Conservation (phyloP, 2,113 vertebrate species). For the Athene noctua region DNA sequence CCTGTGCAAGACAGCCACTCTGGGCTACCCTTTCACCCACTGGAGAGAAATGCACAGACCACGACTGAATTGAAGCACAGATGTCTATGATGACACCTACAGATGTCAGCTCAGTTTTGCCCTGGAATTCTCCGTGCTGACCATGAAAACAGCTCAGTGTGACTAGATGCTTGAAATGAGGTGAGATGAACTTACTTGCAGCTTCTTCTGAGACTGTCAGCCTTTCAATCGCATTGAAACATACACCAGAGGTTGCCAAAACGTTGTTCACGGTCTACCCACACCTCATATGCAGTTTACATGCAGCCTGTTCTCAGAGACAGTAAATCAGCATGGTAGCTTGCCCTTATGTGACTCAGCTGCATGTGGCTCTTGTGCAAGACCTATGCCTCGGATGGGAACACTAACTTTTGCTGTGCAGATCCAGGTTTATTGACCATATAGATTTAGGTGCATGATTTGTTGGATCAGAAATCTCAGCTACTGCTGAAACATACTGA, state of each 20-base stretch:
- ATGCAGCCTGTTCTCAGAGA: not conserved
- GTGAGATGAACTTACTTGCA: not conserved
- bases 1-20: not conserved
- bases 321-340: not conserved
- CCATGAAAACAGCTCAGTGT: not conserved
- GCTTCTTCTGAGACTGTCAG: not conserved
- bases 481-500: not conserved
- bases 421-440: not conserved
- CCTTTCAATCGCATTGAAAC: not conserved
- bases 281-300: not conserved
- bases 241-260: not conserved
- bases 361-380: not conserved
- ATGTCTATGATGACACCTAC: not conserved
- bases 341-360: not conserved
- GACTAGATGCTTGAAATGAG: not conserved
- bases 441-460: not conserved
- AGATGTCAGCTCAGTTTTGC: not conserved
- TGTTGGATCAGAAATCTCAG: not conserved
- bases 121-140: not conserved
- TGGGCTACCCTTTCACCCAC: not conserved
- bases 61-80: not conserved
- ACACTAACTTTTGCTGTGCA: not conserved
- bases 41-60: not conserved
- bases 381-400: not conserved
- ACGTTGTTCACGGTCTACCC: not conserved